phyloP scores from a whole-genome alignment of 2,888 invertebrate species.

The Electrophaes corylata region DNA sequence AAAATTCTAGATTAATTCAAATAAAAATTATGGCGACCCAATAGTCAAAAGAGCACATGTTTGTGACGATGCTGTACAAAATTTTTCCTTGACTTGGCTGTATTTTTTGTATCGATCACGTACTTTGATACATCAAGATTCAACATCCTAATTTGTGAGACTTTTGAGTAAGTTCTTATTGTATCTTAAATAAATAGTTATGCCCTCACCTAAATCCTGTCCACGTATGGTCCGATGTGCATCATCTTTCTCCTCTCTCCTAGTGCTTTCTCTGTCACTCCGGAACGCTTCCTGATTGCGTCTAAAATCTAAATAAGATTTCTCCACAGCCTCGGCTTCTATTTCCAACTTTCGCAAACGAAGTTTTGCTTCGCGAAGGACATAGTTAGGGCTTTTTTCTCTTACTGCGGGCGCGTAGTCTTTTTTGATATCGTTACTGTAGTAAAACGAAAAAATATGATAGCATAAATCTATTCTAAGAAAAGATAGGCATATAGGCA shows the following conservation, averaged over 20 bases:
- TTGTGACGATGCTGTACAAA: no score
- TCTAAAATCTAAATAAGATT: constrained; percentile 75
- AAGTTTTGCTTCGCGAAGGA: constrained; percentile 79
- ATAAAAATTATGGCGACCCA: no score
- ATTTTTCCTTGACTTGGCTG: no score
- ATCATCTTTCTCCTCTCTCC: not conserved
- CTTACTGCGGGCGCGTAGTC: constrained; percentile 32
- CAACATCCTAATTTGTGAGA: no score
- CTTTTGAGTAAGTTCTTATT: no score
- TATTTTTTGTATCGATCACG: no score
- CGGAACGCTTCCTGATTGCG: constrained; percentile 48
- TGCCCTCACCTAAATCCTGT: constrained; percentile 4
- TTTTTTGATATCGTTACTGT: constrained; percentile 44
- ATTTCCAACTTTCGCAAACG: constrained; percentile 82
- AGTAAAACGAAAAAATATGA: constrained; percentile 1
- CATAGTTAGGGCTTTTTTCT: constrained; percentile 71
- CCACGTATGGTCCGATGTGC: not conserved
- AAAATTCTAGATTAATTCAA: no score
- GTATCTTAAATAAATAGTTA: not conserved
- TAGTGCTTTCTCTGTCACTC: constrained; percentile 22
- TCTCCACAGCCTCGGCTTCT: constrained; percentile 85
- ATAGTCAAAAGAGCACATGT: no score
- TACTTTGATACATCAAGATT: no score
- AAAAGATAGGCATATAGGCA: no score
- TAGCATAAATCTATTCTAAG: no score